A percentile compares a stretch with the other conserved stretches of the same genome.
Evolutionary conservation across 2,888 invertebrate species (phyloP).

Genomic region (Platycheirus rosarum): DNA sequence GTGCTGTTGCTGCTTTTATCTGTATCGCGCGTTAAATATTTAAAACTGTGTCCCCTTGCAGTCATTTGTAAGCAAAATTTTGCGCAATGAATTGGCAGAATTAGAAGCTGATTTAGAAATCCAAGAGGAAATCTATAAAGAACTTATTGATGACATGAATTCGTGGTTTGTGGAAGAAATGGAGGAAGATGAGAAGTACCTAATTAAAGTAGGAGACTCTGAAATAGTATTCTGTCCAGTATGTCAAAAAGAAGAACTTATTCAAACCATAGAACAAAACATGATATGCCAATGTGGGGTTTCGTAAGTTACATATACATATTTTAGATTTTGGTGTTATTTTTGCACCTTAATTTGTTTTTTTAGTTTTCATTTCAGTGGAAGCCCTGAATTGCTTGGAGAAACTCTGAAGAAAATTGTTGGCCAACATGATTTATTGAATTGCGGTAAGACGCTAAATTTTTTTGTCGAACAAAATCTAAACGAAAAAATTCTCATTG

Average conservation of each 20-base stretch:
- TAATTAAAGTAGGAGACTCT: conserved; percentile 79
- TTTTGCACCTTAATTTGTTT: not conserved
- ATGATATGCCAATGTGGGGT: conserved; percentile 82
- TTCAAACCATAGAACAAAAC: conserved; percentile 76
- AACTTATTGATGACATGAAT: conserved; percentile 78
- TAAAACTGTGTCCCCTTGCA: conserved; percentile 21
- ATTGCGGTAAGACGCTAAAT: conserved; percentile 76
- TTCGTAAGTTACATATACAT: conserved; percentile 62
- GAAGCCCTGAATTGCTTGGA: conserved; percentile 71
- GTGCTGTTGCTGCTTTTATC: too few relatives aligned
- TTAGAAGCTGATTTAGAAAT: conserved; percentile 78
- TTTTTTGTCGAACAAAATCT: conserved; percentile 78
- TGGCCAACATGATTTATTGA: conserved; percentile 76
- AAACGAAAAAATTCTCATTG: conserved; percentile 74
- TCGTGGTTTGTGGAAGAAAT: conserved; percentile 79
- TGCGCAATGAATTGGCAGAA: conserved; percentile 79
- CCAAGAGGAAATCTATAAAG: conserved; percentile 79
- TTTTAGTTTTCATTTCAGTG: conserved; percentile 76
- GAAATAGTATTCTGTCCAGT: conserved; percentile 84
- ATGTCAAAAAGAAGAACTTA: conserved; percentile 83
- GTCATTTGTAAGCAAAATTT: conserved; percentile 75
- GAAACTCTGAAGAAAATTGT: conserved; percentile 74
- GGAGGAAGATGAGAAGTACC: conserved; percentile 77
- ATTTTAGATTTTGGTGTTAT: too few relatives aligned
- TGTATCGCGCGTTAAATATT: not conserved